Conservation (phyloP, 1,140 invertebrate species). For the Drosophila sechellia region DNA sequence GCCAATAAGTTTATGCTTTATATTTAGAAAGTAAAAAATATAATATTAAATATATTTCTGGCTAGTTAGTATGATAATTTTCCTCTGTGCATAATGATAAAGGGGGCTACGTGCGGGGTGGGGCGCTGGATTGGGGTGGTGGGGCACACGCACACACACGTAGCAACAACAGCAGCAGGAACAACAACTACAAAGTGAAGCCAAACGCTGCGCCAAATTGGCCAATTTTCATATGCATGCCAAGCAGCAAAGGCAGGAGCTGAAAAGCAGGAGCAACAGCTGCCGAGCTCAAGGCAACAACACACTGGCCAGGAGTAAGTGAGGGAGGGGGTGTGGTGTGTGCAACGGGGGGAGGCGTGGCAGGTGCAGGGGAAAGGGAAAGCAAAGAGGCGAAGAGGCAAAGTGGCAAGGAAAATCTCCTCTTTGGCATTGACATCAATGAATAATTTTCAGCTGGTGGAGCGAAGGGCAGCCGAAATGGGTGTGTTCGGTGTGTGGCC, state of each 20-base stretch:
- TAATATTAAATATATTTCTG: too few relatives aligned
- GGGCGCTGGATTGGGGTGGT: not conserved
- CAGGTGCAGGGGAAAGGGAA: too few relatives aligned
- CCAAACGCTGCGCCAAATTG: constrained; percentile 70
- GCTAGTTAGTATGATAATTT: not conserved
- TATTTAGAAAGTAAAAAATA: too few relatives aligned
- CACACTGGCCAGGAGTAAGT: not conserved
- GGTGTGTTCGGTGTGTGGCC: constrained; percentile 2
- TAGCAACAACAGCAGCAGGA: not conserved
- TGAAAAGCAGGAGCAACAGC: constrained; percentile 12
- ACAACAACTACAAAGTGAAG: constrained; percentile 49
- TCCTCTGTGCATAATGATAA: not conserved
- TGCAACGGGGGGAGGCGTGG: not conserved
- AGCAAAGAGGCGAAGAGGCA: not conserved
- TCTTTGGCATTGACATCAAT: constrained; percentile 70
- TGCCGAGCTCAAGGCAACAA: constrained; percentile 4
- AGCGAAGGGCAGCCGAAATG: not conserved
- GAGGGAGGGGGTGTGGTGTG: too few relatives aligned
- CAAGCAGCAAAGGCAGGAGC: constrained; percentile 43
- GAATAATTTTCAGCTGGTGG: constrained; percentile 39
- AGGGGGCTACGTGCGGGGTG: not conserved
- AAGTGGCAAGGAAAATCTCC: constrained; percentile 21
- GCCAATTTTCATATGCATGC: constrained; percentile 75
- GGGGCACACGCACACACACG: constrained; percentile 1
- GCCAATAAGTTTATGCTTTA: too few relatives aligned